Evolutionary conservation across 1,140 invertebrate genomes (phyloP).

Genomic region (Diachasmimorpha longicaudata): DNA sequence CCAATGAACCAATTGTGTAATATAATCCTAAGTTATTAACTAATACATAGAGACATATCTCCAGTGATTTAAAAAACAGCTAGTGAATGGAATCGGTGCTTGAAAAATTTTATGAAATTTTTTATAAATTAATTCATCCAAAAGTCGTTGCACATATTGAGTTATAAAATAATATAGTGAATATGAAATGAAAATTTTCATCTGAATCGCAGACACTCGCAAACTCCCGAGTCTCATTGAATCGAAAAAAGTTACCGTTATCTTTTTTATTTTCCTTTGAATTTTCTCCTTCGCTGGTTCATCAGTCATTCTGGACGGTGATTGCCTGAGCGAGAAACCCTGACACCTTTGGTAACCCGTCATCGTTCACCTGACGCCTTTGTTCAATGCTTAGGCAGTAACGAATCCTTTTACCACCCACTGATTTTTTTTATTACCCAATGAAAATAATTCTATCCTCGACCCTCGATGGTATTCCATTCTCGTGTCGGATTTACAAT

Average conservation of each 20-base stretch:
- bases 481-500: neutral
- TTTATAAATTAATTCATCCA: too few relatives aligned
- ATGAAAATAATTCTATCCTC: neutral
- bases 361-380: neutral
- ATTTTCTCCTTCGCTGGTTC: neutral
- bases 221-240: neutral
- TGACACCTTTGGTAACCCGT: slow-evolving; percentile 15
- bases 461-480: neutral
- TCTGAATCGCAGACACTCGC: too few relatives aligned
- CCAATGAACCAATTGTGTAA: too few relatives aligned
- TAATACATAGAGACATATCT: too few relatives aligned
- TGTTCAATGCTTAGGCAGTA: neutral
- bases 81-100: too few relatives aligned
- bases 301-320: neutral
- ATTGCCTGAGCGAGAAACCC: slow-evolving; percentile 4
- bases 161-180: too few relatives aligned
- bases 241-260: neutral
- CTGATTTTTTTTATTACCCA: neutral
- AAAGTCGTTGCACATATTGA: too few relatives aligned
- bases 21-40: too few relatives aligned
- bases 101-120: too few relatives aligned
- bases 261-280: neutral
- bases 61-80: too few relatives aligned
- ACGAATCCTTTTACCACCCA: neutral
- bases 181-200: too few relatives aligned